Percentiles rank a stretch among this genome's conserved stretches.
Evolutionary conservation across 2,113 vertebrate genomes (phyloP).

Genomic region (Gallinago media): DNA sequence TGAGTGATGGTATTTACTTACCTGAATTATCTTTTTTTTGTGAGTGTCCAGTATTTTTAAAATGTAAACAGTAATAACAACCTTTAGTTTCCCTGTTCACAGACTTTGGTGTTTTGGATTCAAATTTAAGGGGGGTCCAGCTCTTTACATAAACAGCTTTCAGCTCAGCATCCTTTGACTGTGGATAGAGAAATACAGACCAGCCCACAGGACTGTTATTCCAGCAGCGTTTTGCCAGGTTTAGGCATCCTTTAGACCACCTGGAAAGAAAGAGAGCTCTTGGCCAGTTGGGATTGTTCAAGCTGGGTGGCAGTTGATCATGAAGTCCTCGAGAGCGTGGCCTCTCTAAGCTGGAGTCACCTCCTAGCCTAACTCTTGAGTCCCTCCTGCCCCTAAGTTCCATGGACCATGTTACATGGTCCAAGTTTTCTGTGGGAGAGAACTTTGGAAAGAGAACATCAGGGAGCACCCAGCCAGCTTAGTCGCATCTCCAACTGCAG

Average conservation of each 20-base stretch:
- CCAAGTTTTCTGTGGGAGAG: background rate
- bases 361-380: fast-evolving
- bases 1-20: background rate
- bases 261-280: background rate
- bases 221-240: background rate
- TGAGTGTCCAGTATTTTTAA: background rate
- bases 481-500: background rate
- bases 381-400: background rate
- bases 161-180: background rate
- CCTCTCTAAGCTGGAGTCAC: background rate
- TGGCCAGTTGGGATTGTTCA: background rate
- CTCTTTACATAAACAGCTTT: background rate
- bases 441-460: no score
- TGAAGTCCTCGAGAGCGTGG: background rate
- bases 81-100: background rate
- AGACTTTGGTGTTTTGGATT: background rate
- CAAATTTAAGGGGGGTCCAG: background rate
- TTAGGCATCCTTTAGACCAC: background rate
- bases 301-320: background rate
- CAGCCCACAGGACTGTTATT: background rate
- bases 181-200: background rate
- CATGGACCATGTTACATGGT: fast-evolving
- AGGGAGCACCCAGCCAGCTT: background rate
- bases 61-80: background rate
- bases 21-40: background rate